phyloP scores from a whole-genome alignment of 2,888 invertebrate species.

The Ophioninae sp. region DNA sequence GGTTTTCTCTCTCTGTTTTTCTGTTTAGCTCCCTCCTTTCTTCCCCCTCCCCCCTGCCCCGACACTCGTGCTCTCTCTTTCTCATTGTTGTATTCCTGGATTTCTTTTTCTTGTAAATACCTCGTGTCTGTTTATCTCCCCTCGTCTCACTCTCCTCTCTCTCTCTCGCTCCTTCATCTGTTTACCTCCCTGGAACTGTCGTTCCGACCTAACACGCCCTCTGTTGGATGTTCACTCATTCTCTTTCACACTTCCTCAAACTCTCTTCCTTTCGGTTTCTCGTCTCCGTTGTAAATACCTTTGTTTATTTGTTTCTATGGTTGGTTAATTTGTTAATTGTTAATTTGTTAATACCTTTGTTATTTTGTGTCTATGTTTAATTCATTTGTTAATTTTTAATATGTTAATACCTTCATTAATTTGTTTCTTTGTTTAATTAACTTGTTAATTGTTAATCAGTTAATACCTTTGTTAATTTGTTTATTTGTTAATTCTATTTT shows the following conservation, averaged over 20 bases:
- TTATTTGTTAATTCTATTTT: too few species aligned
- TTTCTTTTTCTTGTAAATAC: not conserved
- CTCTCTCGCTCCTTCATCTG: not conserved
- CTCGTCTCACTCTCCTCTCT: not conserved
- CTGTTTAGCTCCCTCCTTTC: not conserved
- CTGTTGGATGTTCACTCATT: not conserved
- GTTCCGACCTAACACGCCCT: not conserved
- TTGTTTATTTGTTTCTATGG: not conserved
- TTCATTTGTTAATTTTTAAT: too few species aligned
- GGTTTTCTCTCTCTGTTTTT: slow-evolving; percentile 18
- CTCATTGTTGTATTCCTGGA: not conserved
- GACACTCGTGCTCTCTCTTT: not conserved
- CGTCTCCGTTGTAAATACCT: not conserved
- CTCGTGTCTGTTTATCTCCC: not conserved
- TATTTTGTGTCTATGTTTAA: too few species aligned
- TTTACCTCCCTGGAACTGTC: not conserved
- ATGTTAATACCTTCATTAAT: too few species aligned
- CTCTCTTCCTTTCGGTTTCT: not conserved
- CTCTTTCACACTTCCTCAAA: not conserved
- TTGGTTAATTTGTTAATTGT: too few species aligned
- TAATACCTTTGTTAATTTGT: too few species aligned
- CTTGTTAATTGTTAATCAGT: too few species aligned
- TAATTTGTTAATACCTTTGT: too few species aligned
- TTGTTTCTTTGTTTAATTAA: too few species aligned
- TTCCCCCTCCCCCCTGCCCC: not conserved